Evolutionary conservation across 1,140 invertebrate genomes (phyloP), one percentile per base, ranked within the genome.

Genomic region (Kradibia gibbosae): DNA sequence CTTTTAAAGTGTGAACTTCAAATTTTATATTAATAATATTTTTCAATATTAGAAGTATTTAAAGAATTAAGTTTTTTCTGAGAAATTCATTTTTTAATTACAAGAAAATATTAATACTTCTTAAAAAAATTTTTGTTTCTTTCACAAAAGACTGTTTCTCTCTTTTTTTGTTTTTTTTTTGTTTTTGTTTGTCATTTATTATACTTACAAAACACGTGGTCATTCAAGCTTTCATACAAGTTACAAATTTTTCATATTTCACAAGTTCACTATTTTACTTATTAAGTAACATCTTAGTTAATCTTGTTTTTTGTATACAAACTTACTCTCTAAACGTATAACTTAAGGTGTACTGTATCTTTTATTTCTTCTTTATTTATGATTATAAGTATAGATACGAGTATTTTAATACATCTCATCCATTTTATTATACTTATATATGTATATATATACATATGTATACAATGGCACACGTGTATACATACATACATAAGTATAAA

Each of bases 351-450:
- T 89, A 88, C 87, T 87, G 86, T 87, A 84, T 87, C 84, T 83
- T 82, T 65, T 84, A 77, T 77, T 53, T 82, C 78, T 81, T 79
- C 78, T 78, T 73, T 60, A 81, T 82, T 87, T 86, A 83, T 85
- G 88, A 67, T 89, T 90, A 90, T 85, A 87, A 89, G 82, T 91
- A 89, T 87, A 88, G 86, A 83, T 89, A 86, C n/a, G 89, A 89
- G 85, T 90, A 90, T 90, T 88, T 90, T 88, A 89, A 87, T 90
- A 90, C 87, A 88, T 87, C 86, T 91, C 87, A 84, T 88, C 86
- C 83, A 87, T 84, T 78, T 86, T 87, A 84, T 53, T 17, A 53
- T 53, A 53, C 15, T 8, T 85, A 82, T 85, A 62, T 71, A 71
- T 71, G 65, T 81, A 81, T 25, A 50, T 36, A 73, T 42, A 55